A percentile compares a stretch with the other conserved stretches of the same genome.
Conservation (phyloP, 2,888 invertebrate species). For the Allolobophora icterica region DNA sequence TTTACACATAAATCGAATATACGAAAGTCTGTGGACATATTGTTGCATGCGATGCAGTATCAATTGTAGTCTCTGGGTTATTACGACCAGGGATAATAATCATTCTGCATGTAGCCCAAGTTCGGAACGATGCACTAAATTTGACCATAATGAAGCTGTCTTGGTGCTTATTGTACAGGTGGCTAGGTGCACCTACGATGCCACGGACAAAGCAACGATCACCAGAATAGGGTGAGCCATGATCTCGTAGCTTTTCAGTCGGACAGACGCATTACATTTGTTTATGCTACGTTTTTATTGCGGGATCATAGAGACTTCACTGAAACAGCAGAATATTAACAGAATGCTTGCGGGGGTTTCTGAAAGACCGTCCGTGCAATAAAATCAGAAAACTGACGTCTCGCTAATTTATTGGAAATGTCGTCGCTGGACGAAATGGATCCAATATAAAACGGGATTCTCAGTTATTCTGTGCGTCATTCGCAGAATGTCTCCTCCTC, state of each 20-base stretch:
- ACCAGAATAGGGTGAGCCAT: constrained; percentile 52
- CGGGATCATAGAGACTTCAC: neutral
- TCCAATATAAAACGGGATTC: no score
- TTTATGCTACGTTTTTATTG: neutral
- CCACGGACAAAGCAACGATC: constrained; percentile 62
- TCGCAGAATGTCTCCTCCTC: no score
- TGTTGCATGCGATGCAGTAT: no score
- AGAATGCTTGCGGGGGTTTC: neutral
- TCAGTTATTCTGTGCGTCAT: no score
- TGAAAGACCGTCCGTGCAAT: neutral
- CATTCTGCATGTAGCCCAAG: neutral
- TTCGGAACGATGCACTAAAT: neutral
- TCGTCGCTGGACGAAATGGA: neutral
- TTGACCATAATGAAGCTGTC: neutral
- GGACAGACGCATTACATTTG: neutral
- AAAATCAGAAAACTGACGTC: neutral
- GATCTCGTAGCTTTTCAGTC: neutral
- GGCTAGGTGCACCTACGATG: constrained; percentile 66
- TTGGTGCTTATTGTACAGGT: constrained; percentile 47
- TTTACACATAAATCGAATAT: no score
- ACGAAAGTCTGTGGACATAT: no score
- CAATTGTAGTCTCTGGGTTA: neutral
- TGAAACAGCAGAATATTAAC: neutral
- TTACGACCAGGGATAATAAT: neutral
- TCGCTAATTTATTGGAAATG: neutral